Evolutionary conservation across 2,113 vertebrate species (phyloP).

Genomic region (Diadophis punctatus): DNA sequence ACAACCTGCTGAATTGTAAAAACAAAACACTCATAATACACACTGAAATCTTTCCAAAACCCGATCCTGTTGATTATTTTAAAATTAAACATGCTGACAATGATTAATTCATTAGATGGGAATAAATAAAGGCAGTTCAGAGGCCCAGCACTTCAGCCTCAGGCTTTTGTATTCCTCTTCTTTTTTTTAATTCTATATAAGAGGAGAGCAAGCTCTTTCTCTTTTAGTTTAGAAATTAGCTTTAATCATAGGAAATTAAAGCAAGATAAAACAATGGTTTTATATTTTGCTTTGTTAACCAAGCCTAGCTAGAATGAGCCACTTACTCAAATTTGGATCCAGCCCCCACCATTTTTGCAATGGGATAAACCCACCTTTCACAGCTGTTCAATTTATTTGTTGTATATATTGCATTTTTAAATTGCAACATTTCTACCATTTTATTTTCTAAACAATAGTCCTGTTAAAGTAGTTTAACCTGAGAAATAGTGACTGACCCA

Average conservation of each 20-base stretch:
- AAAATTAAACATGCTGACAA: not conserved
- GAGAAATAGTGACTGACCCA: not conserved
- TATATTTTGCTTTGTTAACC: not conserved
- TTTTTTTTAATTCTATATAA: not conserved
- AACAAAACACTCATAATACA: not conserved
- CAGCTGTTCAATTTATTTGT: not conserved
- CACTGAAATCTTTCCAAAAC: not conserved
- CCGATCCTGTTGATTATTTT: not conserved
- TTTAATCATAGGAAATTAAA: not conserved
- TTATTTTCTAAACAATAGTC: not conserved
- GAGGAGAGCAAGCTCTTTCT: not conserved
- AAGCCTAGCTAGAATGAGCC: not conserved
- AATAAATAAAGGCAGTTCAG: not conserved
- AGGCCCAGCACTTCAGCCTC: not conserved
- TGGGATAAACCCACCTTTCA: not conserved
- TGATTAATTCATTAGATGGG: not conserved
- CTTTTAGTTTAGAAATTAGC: not conserved
- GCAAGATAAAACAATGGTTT: not conserved
- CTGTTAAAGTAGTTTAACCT: not conserved
- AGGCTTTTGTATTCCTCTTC: too few species aligned
- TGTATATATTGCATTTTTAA: not conserved
- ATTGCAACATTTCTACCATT: not conserved
- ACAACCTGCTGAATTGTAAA: constrained; percentile 4
- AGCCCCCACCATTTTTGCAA: not conserved
- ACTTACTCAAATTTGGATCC: not conserved